A percentile compares a stretch with the other conserved stretches of the same genome.
These are phyloP conservation scores for Ganaspis sp. DNA, from an alignment of 1,140 invertebrate genomes.

Conservation along the genomic window DNA sequence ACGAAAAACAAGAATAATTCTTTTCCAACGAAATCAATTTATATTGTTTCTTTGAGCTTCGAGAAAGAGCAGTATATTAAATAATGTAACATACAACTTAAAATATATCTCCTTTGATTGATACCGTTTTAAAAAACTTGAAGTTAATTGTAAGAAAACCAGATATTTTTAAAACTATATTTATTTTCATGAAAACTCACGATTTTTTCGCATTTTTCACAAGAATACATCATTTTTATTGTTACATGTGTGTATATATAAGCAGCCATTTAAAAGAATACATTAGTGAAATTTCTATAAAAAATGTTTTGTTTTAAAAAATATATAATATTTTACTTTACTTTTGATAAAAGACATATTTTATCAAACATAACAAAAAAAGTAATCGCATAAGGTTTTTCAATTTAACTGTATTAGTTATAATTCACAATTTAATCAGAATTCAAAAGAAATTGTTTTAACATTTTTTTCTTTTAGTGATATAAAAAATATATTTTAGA, in stretches of 20 bases:
- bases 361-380: no score
- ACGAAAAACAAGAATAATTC: not conserved
- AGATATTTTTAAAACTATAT: constrained; percentile 8
- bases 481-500: no score
- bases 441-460: no score
- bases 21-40: not conserved
- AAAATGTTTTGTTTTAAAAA: not conserved
- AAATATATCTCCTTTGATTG: no score
- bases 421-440: no score
- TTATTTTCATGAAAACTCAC: constrained; percentile 8
- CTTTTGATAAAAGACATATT: not conserved
- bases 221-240: constrained; percentile 11
- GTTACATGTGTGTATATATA: not conserved
- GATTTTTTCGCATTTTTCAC: not conserved
- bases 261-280: not conserved
- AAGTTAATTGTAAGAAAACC: not conserved
- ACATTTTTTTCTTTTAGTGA: no score
- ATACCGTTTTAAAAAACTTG: not conserved
- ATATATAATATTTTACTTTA: not conserved
- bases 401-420: no score
- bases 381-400: no score
- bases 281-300: not conserved
- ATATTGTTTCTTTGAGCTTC: not conserved
- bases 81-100: not conserved
- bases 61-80: not conserved